phyloP scores from a whole-genome alignment of 2,888 invertebrate species.

The Danaus chrysippus region DNA sequence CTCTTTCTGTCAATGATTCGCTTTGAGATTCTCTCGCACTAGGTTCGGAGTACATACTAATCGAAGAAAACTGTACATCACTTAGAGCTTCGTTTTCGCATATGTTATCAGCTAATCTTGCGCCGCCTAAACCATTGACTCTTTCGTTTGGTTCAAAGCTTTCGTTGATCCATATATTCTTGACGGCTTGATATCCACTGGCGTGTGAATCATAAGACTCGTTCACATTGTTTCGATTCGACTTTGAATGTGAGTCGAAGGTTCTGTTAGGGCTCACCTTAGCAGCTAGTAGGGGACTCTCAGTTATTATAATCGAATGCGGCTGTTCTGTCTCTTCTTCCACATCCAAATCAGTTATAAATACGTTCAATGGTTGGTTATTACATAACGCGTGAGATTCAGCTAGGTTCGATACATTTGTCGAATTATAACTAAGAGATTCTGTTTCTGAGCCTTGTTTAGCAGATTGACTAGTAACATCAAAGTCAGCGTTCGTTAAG shows the following conservation, averaged over 20 bases:
- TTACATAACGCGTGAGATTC: slow-evolving; percentile 60
- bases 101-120: not conserved
- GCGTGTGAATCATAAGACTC: slow-evolving; percentile 49
- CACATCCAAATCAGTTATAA: slow-evolving; percentile 54
- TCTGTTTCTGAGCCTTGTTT: slow-evolving; percentile 38
- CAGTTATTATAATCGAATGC: slow-evolving; percentile 70
- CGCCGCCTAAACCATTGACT: slow-evolving; percentile 29
- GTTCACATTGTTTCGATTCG: slow-evolving; percentile 39
- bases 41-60: not conserved
- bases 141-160: slow-evolving; percentile 23
- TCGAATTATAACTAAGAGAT: slow-evolving; percentile 51
- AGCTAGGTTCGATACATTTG: slow-evolving; percentile 56
- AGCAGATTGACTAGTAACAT: slow-evolving; percentile 42
- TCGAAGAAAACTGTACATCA: slow-evolving; percentile 4
- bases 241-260: slow-evolving; percentile 45
- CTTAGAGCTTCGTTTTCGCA: slow-evolving; percentile 9
- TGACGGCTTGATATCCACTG: slow-evolving; percentile 26
- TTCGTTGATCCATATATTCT: slow-evolving; percentile 27
- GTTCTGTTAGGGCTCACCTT: slow-evolving; percentile 49
- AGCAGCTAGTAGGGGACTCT: slow-evolving; percentile 49
- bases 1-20: slow-evolving; percentile 14
- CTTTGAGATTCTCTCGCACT: slow-evolving; percentile 4
- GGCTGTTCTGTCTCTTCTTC: slow-evolving; percentile 71
- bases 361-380: slow-evolving; percentile 46
- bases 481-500: slow-evolving; percentile 33